These are phyloP conservation scores for Cyprinodon brontotheroides DNA, from an alignment of 2,113 vertebrate species.

Conservation along the genomic window DNA sequence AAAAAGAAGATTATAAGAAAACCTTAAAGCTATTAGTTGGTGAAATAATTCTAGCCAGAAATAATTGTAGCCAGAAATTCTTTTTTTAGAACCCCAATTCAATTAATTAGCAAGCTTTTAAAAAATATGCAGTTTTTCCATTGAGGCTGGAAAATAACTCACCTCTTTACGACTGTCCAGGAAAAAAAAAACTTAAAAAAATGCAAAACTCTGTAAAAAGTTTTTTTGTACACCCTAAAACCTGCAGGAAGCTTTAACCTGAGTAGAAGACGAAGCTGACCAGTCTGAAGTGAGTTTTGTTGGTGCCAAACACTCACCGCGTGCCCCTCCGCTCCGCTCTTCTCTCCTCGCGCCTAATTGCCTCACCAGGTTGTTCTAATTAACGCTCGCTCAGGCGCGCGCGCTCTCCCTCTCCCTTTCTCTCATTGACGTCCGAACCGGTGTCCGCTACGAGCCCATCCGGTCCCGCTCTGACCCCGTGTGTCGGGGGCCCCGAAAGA, in stretches of 20 bases:
- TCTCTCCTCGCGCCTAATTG: constrained; percentile 59
- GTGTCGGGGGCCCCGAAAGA: constrained; percentile 56
- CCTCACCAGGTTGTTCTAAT: constrained; percentile 73
- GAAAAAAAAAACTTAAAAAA: neutral
- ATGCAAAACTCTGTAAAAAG: neutral
- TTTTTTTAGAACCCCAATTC: neutral
- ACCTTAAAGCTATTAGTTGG: neutral
- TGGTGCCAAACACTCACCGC: constrained; percentile 48
- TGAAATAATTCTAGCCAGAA: neutral
- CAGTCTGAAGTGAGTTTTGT: neutral
- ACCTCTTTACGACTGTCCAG: constrained; percentile 20
- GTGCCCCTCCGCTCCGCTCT: constrained; percentile 29
- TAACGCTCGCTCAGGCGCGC: constrained; percentile 40
- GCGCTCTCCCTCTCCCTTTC: neutral
- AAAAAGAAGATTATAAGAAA: constrained; percentile 15
- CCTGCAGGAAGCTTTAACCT: neutral
- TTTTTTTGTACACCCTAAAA: neutral
- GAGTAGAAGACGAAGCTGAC: neutral
- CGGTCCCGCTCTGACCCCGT: constrained; percentile 64
- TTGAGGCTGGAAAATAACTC: constrained; percentile 21
- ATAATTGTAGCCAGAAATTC: neutral
- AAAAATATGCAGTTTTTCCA: neutral
- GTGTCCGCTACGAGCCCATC: constrained; percentile 36
- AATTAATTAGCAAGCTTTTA: neutral
- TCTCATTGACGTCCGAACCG: constrained; percentile 52